These are phyloP conservation scores for Peromyscus eremicus DNA, from an alignment of 2,797 vertebrate genomes.

Conservation along the genomic window DNA sequence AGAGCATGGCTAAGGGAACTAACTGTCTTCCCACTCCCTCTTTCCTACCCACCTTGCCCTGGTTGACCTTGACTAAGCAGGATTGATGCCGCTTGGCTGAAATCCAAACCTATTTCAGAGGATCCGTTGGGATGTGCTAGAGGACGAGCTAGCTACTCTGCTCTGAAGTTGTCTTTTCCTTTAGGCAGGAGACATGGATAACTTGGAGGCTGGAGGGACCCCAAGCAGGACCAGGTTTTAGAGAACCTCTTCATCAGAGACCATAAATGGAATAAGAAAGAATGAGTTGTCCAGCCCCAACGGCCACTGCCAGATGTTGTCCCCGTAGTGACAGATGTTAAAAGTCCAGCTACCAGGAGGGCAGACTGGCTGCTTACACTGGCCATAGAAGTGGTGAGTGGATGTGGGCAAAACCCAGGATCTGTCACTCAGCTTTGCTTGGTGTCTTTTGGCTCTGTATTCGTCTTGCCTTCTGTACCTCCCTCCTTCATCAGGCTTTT, in stretches of 20 bases:
- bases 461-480: neutral
- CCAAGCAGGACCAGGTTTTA: neutral
- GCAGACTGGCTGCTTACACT: neutral
- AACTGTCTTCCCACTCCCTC: neutral
- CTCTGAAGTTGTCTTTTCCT: neutral
- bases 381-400: neutral
- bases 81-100: neutral
- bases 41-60: neutral
- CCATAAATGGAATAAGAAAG: neutral
- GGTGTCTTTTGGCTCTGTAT: neutral
- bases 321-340: neutral
- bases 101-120: constrained; percentile 15
- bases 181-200: neutral
- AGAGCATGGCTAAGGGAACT: neutral
- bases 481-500: neutral
- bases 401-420: neutral
- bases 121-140: neutral
- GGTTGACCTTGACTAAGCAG: neutral
- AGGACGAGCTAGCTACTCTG: neutral
- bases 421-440: neutral
- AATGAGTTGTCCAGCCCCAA: neutral
- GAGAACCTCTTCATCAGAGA: neutral
- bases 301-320: neutral
- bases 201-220: neutral
- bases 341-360: neutral